phyloP scores from a whole-genome alignment of 1,140 invertebrate species.

The Halotydeus destructor region DNA sequence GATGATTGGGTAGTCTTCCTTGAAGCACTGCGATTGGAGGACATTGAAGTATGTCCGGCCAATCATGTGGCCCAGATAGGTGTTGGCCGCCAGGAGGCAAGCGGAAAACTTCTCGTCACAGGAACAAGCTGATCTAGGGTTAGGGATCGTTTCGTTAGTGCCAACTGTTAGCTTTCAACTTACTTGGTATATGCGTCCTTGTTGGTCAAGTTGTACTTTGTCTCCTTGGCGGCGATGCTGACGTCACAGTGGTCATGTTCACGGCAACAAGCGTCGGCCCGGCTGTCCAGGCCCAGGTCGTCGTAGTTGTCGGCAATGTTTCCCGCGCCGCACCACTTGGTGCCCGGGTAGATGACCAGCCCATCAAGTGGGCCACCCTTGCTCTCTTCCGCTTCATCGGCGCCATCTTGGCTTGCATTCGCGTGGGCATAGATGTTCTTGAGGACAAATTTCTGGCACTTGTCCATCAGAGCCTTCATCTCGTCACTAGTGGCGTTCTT shows the following conservation, averaged over 20 bases:
- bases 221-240: conserved; percentile 32
- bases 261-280: conserved; percentile 51
- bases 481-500: no score
- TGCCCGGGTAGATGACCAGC: conserved; percentile 25
- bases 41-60: conserved; percentile 37
- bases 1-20: conserved; percentile 17
- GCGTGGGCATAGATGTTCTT: no score
- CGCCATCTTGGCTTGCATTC: no score
- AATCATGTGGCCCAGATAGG: no score
- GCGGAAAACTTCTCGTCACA: no score
- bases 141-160: no score
- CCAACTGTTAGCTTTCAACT: no score
- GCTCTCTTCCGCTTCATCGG: no score
- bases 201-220: conserved; percentile 39
- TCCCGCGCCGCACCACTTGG: conserved; percentile 48
- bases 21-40: conserved; percentile 39
- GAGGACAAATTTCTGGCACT: no score
- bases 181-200: conserved; percentile 32
- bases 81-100: no score
- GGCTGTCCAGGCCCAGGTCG: conserved; percentile 39
- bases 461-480: no score
- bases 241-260: conserved; percentile 48
- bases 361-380: neutral
- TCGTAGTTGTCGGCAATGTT: conserved; percentile 40
- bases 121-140: no score